Percentiles rank a stretch among this genome's conserved stretches.
These are phyloP conservation scores for Nomia melanderi DNA, from an alignment of 1,140 invertebrate genomes.

Conservation along the genomic window DNA sequence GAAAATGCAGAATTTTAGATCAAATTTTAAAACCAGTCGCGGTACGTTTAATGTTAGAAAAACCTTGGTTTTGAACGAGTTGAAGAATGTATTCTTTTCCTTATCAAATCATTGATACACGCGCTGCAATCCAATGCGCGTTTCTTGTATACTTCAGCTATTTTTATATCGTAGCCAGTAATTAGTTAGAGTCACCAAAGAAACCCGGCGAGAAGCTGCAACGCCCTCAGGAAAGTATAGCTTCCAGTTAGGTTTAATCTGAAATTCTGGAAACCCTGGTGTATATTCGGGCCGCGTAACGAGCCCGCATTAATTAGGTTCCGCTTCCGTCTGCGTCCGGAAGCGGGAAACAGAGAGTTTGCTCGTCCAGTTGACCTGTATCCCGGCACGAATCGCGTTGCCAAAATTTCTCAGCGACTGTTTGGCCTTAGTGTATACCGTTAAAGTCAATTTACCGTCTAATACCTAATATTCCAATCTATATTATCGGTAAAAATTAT, in stretches of 20 bases:
- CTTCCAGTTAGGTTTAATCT: constrained; percentile 45
- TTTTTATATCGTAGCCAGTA: constrained; percentile 3
- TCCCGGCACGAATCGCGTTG: constrained; percentile 14
- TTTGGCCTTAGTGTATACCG: not conserved
- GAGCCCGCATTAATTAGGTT: constrained; percentile 51
- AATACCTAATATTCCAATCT: not conserved
- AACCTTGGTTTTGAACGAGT: no score
- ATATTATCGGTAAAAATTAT: no score
- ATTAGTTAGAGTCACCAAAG: constrained; percentile 37
- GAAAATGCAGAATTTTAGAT: no score
- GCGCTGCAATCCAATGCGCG: no score
- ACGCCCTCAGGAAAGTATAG: constrained; percentile 43
- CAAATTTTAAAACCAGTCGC: no score
- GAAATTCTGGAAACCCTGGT: constrained; percentile 42
- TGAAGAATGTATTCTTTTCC: no score
- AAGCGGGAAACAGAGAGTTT: constrained; percentile 31
- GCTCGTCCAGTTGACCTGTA: constrained; percentile 17
- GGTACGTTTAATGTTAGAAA: no score
- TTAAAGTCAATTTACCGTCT: not conserved
- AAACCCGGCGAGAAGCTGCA: constrained; percentile 13
- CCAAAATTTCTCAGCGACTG: constrained; percentile 9
- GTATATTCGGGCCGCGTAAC: constrained; percentile 40
- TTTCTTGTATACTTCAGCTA: not conserved
- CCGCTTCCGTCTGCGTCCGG: constrained; percentile 32
- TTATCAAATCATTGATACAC: not conserved